These are phyloP conservation scores for Formica exsecta DNA, from an alignment of 1,140 invertebrate species.

Conservation along the genomic window DNA sequence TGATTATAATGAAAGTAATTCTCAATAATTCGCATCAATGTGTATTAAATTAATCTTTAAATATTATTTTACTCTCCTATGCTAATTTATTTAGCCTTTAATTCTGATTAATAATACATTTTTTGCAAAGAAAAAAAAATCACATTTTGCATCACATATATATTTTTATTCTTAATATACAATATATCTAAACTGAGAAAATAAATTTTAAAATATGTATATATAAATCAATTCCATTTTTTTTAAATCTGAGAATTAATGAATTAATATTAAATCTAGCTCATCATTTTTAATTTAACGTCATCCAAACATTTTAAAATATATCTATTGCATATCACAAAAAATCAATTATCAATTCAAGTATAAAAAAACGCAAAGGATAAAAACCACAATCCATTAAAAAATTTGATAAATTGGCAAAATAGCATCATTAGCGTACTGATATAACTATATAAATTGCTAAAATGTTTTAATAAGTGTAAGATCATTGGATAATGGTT, in stretches of 20 bases:
- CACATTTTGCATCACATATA: no score
- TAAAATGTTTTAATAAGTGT: not conserved
- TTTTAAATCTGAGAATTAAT: not conserved
- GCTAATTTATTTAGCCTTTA: not conserved
- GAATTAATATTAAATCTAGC: not conserved
- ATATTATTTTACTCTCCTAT: not conserved
- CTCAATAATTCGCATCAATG: not conserved
- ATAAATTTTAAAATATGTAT: not conserved
- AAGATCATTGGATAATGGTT: slow-evolving; percentile 3
- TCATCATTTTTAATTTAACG: not conserved
- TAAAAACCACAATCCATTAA: not conserved
- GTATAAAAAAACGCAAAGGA: not conserved
- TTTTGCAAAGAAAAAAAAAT: not conserved
- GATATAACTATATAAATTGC: not conserved
- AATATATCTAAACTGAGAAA: not conserved
- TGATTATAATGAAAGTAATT: slow-evolving; percentile 26
- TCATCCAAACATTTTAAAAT: not conserved
- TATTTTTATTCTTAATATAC: not conserved
- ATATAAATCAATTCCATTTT: not conserved
- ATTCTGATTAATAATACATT: slow-evolving; percentile 2
- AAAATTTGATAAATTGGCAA: not conserved
- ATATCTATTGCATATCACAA: not conserved
- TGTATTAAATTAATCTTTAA: not conserved
- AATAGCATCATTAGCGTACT: not conserved
- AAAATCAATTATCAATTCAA: slow-evolving; percentile 7